Evolutionary conservation across 2,797 vertebrate species (phyloP), one percentile per base, ranked within the genome.

Genomic region (Pygocentrus nattereri): DNA sequence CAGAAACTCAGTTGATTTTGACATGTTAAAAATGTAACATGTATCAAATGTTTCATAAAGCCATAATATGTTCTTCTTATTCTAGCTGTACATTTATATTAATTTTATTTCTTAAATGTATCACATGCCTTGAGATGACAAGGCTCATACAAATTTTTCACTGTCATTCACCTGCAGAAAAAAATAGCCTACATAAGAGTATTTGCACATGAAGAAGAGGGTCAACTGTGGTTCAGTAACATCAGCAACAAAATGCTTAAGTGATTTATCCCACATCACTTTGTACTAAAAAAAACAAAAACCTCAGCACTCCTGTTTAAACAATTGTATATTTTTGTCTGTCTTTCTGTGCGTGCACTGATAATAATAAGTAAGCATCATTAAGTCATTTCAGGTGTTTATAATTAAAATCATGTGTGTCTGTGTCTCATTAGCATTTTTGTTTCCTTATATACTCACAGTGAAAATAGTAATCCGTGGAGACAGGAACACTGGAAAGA

Each of bases 381-480:
- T 41, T 38, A 11, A 19, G 21, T 23, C 7, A 10, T 3, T 38
- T 21, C 21, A 34, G 61, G 8, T 64, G 0, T 38, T n/a, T n/a
- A n/a, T n/a, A n/a, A n/a, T n/a, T 64, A 18, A 12, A 31, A n/a
- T n/a, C 1, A n/a, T 21, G 6, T 64, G 6, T 64, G 21, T 21
- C 21, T 56, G 47, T 7, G 41, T 62, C 11, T 16, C 16, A 13
- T 58, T n/a, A n/a, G n/a, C 47, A 38, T 64, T 62, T 41, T 21
- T 38, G 21, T 52, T 52, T 64, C 10, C 1, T 70, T 52, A 27
- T 52, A 23, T 23, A 31, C 56, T 19, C 31, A 21, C 25, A 95
- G 94, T 96, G 95, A 96, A 96, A 91, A 96, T 96, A 21, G 94
- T 96, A 78, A 96, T 96, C 90, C 93, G 95, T 23, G 95, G 95